Base-by-base conservation (phyloP, 2,113 vertebrate genomes). In the Urocolius indicus region DNA sequence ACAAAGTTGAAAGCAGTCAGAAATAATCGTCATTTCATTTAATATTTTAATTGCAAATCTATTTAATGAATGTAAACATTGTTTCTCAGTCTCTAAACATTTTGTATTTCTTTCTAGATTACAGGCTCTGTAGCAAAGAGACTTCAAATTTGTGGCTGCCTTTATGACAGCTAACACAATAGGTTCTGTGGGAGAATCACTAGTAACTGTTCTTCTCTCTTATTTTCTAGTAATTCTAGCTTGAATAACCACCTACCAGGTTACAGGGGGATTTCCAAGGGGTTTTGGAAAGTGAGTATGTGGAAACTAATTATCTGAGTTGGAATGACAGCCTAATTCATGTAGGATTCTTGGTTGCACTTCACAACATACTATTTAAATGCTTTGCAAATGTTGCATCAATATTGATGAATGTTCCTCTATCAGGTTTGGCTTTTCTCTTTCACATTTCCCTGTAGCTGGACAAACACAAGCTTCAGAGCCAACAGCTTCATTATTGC, bases 401-500 rank as follows among this genome's bases (percentile, higher is more conserved):
- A 17, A 4, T 72, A 34, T 41, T 41, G 49, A 84, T 54, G 49
- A 48, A 69, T 30, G 46, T 81, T 92, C 45, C 52, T 87, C 41
- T 18, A 69, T 48, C 62, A 94, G 76, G 29, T 78, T 93, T 93
- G 85, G 57, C 61, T 95, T 94, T 92, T 90, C 57, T 92, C 83
- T 93, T 90, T 78, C 88, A 96, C 83, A 29, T 57, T 89, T 55
- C 46, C 29, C 73, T 54, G 43, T 81, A 72, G 76, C 93, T 90
- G 83, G 79, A 90, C 3, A 22, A 87, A 73, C 49, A 32, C 0
- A 1, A 54, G 41, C 41, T 92, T 81, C 69, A 49, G 57, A 92
- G 62, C 73, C 93, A 96, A 65, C 76, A 87, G 17, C 52, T 65
- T 92, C n/a, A 43, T 88, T 84, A 88, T 11, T 89, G 76, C 65